Conservation (phyloP, 2,888 invertebrate species). For the Drosophila tripunctata region DNA sequence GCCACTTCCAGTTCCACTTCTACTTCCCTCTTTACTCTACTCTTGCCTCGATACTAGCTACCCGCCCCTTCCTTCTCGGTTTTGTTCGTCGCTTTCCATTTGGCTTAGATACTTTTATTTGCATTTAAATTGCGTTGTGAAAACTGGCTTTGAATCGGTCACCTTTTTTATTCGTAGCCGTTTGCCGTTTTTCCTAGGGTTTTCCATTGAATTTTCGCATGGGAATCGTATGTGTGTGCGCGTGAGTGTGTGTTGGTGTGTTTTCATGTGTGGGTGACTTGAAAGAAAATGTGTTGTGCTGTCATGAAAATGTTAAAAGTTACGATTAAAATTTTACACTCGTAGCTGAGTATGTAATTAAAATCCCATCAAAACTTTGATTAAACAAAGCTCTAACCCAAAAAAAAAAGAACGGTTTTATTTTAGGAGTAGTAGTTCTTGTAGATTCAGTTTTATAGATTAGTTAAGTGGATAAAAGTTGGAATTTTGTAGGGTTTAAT, state of each 20-base stretch:
- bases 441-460: background rate
- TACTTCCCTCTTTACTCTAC: background rate
- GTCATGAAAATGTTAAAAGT: slow-evolving; percentile 8
- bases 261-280: slow-evolving; percentile 11
- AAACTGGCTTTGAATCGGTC: slow-evolving; percentile 49
- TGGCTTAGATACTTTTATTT: slow-evolving; percentile 66
- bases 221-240: slow-evolving; percentile 8
- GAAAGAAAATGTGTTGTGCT: slow-evolving; percentile 9
- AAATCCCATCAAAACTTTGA: background rate
- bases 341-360: slow-evolving; percentile 10
- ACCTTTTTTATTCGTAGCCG: slow-evolving; percentile 39
- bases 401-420: background rate
- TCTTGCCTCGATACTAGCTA: slow-evolving; percentile 6
- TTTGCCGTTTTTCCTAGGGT: slow-evolving; percentile 31
- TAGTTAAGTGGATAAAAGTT: background rate
- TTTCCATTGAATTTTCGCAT: slow-evolving; percentile 34
- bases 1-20: slow-evolving; percentile 4
- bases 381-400: background rate
- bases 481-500: background rate
- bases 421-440: background rate
- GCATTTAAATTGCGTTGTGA: slow-evolving; percentile 74
- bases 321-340: slow-evolving; percentile 17
- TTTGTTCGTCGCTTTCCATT: slow-evolving; percentile 41
- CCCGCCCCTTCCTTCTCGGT: slow-evolving; percentile 10
- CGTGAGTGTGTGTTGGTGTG: too few species aligned